Base-by-base conservation (phyloP, 2,797 vertebrate species). In the Setipinna tenuifilis region DNA sequence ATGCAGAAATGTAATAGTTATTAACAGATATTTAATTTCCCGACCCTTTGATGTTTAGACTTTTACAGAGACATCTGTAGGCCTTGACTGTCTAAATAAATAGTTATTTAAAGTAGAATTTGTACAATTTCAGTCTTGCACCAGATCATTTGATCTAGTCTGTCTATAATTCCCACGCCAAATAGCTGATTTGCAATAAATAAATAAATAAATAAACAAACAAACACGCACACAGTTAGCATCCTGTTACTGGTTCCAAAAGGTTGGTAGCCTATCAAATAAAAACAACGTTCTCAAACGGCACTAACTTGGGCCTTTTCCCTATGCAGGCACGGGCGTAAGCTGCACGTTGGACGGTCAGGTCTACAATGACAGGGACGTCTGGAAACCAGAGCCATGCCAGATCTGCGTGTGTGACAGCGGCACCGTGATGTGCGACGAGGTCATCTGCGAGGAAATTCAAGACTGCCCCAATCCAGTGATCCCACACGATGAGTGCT, bases 351-450 rank as follows among this genome's bases (percentile, higher is more conserved):
- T 95, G 87, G 82, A 95, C 86, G 95, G 96, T 3, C 83, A 93
- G 89, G 91, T 88, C n/a, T 96, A 96, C 91, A 91, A 90, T 19
- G 92, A 96, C 88, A 93, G 91, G 87, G 96, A 95, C 48, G 95
- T 97, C 57, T 97, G 97, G 96, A 97, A 97, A 94, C 95, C 96
- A 2, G 89, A 95, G 16, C 80, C 90, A 87, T 97, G 97, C 91
- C 88, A 91, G 87, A 95, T 97, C 93, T 97, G 97, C 78, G 94
- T 97, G 85, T 97, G 97, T 82, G 94, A 97, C 92, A 95, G 91
- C 0, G 96, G 97, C 90, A 94, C 89, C 6, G 87, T 96, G 78
- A 90, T 96, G 90, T 97, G 97, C 58, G 96, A 97, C 21, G 93
- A 95, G 0, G 94, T 97, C 85, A 90, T 93, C 82, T 97, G 97